These are phyloP conservation scores for Zapus hudsonius DNA, from an alignment of 2,113 vertebrate species.

Conservation along the genomic window DNA sequence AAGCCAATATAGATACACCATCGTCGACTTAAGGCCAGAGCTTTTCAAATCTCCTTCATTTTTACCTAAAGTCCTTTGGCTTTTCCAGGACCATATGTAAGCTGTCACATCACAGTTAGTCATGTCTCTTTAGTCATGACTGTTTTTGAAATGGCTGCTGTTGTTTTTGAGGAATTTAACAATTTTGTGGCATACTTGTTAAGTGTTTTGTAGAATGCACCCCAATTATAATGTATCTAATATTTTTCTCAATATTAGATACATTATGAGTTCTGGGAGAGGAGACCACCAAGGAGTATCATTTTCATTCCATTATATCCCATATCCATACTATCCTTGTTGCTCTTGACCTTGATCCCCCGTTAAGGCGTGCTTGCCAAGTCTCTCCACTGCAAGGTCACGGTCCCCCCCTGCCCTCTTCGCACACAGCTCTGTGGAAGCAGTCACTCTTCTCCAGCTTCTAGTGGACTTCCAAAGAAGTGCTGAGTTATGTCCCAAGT, in stretches of 20 bases:
- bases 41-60: neutral
- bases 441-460: neutral
- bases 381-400: neutral
- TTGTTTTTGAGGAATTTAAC: neutral
- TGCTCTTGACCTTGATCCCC: neutral
- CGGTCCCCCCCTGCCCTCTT: neutral
- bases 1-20: neutral
- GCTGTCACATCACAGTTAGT: neutral
- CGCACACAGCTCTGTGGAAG: neutral
- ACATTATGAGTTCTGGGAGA: neutral
- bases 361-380: neutral
- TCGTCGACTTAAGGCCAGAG: neutral
- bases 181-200: neutral
- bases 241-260: slow-evolving; percentile 15
- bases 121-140: neutral
- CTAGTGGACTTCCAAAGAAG: neutral
- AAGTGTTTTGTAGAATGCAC: neutral
- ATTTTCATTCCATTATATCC: neutral
- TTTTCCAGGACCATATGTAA: neutral
- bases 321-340: neutral
- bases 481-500: neutral
- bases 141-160: neutral
- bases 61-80: neutral
- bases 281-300: neutral
- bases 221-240: neutral